These are phyloP conservation scores for Saguinus imperator DNA, from an alignment of 2,113 vertebrate genomes.

Conservation along the genomic window DNA sequence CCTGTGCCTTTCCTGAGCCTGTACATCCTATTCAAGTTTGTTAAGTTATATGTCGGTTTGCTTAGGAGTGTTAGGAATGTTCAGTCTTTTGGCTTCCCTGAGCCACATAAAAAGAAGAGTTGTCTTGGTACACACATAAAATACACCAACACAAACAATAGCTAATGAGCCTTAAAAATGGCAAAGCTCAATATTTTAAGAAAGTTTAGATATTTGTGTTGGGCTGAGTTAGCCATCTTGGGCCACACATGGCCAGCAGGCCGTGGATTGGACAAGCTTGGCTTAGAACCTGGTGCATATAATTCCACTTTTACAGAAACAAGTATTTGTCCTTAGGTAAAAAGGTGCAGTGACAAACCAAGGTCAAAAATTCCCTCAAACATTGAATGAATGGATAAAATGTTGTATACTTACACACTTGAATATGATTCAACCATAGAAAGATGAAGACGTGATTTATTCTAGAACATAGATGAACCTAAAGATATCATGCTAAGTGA, in stretches of 20 bases:
- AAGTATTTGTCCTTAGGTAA: background rate
- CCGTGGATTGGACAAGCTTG: too few species aligned
- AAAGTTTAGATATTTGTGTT: too few species aligned
- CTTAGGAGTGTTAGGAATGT: background rate
- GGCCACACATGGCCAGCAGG: too few species aligned
- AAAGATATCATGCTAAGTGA: background rate
- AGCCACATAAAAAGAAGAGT: too few species aligned
- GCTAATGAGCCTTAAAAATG: too few species aligned
- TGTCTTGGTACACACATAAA: too few species aligned
- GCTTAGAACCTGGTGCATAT: background rate
- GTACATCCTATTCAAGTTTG: background rate
- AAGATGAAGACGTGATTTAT: background rate
- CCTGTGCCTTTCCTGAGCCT: background rate
- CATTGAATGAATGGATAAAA: background rate
- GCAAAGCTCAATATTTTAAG: too few species aligned
- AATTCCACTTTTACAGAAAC: background rate
- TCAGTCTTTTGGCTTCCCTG: too few species aligned
- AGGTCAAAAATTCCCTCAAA: background rate
- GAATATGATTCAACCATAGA: background rate
- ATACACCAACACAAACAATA: too few species aligned
- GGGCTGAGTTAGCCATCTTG: too few species aligned
- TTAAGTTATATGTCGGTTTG: background rate
- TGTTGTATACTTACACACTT: background rate
- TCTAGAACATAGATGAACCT: background rate
- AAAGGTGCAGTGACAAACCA: background rate